These are phyloP conservation scores for Propithecus perrieri DNA, from an alignment of 2,797 vertebrate genomes.

Conservation along the genomic window DNA sequence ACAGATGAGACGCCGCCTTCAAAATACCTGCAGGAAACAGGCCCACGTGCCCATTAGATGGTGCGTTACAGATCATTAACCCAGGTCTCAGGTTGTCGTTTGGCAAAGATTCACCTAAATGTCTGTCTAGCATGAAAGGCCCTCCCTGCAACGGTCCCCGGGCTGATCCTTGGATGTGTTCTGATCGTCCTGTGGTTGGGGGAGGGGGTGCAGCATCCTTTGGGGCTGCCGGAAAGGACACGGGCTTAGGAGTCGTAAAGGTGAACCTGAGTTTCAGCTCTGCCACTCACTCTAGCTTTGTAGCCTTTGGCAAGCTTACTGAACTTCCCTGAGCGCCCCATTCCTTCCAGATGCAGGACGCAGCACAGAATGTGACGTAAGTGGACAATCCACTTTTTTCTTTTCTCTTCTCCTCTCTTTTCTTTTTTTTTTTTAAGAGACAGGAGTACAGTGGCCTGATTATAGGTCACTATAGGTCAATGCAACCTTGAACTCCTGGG, in stretches of 20 bases:
- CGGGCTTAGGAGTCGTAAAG: not conserved
- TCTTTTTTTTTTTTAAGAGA: not conserved
- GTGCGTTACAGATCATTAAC: not conserved
- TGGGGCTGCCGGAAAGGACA: not conserved
- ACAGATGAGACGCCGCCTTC: slow-evolving; percentile 99
- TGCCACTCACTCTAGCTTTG: not conserved
- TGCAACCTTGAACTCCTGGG: too few relatives aligned
- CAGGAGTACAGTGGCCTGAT: not conserved
- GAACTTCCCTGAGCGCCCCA: not conserved
- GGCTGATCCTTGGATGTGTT: not conserved
- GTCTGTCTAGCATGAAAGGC: not conserved
- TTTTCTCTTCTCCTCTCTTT: not conserved
- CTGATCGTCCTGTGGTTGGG: rapidly evolving
- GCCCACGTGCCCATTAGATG: not conserved
- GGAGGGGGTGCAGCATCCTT: not conserved
- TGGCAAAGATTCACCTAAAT: not conserved
- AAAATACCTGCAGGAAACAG: slow-evolving; percentile 92
- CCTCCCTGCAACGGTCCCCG: not conserved
- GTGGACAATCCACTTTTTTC: not conserved
- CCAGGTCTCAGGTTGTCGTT: not conserved
- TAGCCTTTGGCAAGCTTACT: not conserved
- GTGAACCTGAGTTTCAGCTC: not conserved
- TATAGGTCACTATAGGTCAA: not conserved
- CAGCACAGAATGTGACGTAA: rapidly evolving
- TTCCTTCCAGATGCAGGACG: not conserved